Base-by-base conservation (phyloP, 1,140 invertebrate species). In the Papilio glaucus region DNA sequence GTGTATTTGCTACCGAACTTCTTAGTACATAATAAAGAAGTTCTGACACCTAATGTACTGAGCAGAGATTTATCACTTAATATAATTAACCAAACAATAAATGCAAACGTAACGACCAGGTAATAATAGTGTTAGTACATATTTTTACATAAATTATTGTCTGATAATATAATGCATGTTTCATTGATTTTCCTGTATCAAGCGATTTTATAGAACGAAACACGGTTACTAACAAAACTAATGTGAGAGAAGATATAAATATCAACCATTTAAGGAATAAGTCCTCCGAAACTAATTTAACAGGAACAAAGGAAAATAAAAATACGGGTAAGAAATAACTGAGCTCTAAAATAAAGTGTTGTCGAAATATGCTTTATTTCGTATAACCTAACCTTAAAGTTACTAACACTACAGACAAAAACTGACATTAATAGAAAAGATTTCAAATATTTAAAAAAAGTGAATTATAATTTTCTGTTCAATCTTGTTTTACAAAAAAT, bases 1-100 rank as follows among this genome's bases (percentile, higher is more conserved):
- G 75, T 71, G 3, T 79, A 77, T 69, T 75, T 76, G 73, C n/a
- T 26, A 18, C 49, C 78, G 7, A 67, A 77, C 73, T 45, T 76
- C 10, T 57, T 33, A 3, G 6, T 33, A 57, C 49, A 10, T 24
- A 57, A 57, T 57, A 3, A 57, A 49, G n/a, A 24, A 57, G 21
- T 13, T 26, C n/a, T 4, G 24, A 12, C 24, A 24, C 10, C 15
- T 24, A 57, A 57, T 57, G 18, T 57, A 57, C 21, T 4, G 10
- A 57, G 21, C 10, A 57, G 24, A 24, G 21, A 57, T 24, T 3
- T 57, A 57, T 1, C 4, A 21, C 9, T 49, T 10, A 24, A 57
- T 26, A 4, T 26, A 24, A 57, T 57, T 6, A 33, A 33, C 29
- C 18, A 57, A 13, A 26, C 21, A 57, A 57, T 24, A 4, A 57